These are phyloP conservation scores for Typhlichthys subterraneus DNA, from an alignment of 2,797 vertebrate species.

Conservation along the genomic window DNA sequence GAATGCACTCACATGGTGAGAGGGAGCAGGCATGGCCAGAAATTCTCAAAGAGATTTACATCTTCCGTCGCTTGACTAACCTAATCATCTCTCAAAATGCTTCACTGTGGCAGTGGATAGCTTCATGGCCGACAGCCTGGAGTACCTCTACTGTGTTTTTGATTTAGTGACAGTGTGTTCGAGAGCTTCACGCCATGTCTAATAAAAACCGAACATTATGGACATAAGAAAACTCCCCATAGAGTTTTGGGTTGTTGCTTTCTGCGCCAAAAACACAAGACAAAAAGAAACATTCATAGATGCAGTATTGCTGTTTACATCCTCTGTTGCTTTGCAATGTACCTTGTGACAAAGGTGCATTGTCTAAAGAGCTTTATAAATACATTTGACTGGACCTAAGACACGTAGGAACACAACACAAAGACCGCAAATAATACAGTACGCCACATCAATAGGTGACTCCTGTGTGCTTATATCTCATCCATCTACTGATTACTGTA, in stretches of 20 bases:
- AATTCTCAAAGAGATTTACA: constrained; percentile 44
- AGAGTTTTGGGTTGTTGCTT: constrained; percentile 49
- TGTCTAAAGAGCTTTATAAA: constrained; percentile 45
- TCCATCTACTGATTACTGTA: constrained; percentile 18
- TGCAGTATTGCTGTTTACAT: constrained; percentile 54
- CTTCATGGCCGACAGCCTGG: constrained; percentile 19
- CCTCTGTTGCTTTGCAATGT: constrained; percentile 34
- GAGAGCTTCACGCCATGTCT: constrained; percentile 35
- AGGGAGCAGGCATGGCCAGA: constrained; percentile 3
- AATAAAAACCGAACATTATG: constrained; percentile 23
- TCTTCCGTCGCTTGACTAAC: constrained; percentile 26
- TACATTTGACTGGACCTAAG: constrained; percentile 16
- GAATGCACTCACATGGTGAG: constrained; percentile 14
- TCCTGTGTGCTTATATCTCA: background rate
- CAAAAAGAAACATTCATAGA: constrained; percentile 1
- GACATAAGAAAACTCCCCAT: constrained; percentile 40
- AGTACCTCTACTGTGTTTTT: constrained; percentile 25
- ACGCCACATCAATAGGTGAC: too few species aligned
- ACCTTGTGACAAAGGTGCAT: constrained; percentile 56
- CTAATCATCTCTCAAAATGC: constrained; percentile 34
- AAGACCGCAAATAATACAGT: too few species aligned
- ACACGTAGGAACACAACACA: background rate
- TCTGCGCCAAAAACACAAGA: constrained; percentile 42
- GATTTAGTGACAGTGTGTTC: constrained; percentile 52
- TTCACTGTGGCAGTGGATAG: constrained; percentile 16